These are phyloP conservation scores for Pangasianodon hypophthalmus DNA, from an alignment of 2,113 vertebrate species.

Conservation along the genomic window DNA sequence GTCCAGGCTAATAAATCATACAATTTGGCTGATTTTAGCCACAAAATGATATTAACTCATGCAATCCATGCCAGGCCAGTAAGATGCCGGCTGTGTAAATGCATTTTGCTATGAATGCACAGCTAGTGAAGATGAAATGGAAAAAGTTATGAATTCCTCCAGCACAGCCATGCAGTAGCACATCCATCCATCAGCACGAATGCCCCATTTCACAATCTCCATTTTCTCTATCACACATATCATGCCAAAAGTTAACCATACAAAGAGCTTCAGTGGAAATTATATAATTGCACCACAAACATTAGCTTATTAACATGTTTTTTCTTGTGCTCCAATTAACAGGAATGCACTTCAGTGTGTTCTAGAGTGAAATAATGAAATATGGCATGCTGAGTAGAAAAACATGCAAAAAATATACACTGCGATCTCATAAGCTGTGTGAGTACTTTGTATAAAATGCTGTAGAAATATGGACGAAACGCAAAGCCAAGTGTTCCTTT, in stretches of 20 bases:
- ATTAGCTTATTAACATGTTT: background rate
- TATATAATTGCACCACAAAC: background rate
- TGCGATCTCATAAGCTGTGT: background rate
- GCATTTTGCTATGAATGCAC: background rate
- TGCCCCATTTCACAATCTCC: background rate
- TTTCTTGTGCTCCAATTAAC: background rate
- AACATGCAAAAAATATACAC: background rate
- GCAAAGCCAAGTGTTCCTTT: background rate
- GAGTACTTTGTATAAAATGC: background rate
- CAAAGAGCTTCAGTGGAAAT: background rate
- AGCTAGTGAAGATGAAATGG: background rate
- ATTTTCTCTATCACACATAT: background rate
- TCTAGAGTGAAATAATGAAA: background rate
- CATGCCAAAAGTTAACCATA: background rate
- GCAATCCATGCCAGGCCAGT: background rate
- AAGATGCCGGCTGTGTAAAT: background rate
- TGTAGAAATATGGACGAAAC: background rate
- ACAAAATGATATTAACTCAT: background rate
- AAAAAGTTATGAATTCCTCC: background rate
- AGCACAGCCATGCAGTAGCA: background rate
- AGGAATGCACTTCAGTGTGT: background rate
- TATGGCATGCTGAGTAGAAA: background rate
- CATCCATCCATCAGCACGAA: background rate
- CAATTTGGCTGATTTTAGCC: background rate
- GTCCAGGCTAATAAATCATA: slow-evolving; percentile 20